phyloP scores from a whole-genome alignment of 2,113 vertebrate species.

The Spheniscus mendiculus region DNA sequence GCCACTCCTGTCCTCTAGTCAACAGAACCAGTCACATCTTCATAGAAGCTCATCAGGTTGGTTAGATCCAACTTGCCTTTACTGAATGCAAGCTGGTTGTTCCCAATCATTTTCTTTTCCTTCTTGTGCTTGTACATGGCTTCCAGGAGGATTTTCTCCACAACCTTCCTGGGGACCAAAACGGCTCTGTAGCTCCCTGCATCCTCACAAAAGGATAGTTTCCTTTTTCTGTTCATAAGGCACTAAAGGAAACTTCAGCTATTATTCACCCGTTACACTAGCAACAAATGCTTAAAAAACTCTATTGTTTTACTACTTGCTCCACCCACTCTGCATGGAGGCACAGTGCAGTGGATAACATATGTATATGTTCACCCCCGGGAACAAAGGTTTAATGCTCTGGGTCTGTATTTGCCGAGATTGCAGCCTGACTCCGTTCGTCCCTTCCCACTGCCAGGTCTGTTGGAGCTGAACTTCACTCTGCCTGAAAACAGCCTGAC shows the following conservation, averaged over 20 bases:
- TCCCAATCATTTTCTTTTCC: neutral
- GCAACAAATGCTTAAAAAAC: neutral
- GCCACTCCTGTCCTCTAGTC: neutral
- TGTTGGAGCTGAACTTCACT: neutral
- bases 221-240: neutral
- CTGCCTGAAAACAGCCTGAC: neutral
- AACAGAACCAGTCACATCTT: neutral
- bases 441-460: neutral
- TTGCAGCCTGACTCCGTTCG: fast-evolving
- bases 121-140: neutral
- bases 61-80: neutral
- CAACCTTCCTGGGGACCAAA: neutral
- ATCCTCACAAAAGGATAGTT: neutral
- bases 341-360: no score
- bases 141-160: neutral
- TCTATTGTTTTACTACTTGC: neutral
- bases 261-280: neutral
- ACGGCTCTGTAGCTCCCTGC: neutral
- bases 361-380: neutral
- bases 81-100: neutral
- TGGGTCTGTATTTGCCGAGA: neutral
- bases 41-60: neutral
- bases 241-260: neutral
- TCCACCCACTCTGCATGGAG: neutral
- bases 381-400: neutral